phyloP scores from a whole-genome alignment of 2,888 invertebrate genomes.

The Melieria crassipennis region DNA sequence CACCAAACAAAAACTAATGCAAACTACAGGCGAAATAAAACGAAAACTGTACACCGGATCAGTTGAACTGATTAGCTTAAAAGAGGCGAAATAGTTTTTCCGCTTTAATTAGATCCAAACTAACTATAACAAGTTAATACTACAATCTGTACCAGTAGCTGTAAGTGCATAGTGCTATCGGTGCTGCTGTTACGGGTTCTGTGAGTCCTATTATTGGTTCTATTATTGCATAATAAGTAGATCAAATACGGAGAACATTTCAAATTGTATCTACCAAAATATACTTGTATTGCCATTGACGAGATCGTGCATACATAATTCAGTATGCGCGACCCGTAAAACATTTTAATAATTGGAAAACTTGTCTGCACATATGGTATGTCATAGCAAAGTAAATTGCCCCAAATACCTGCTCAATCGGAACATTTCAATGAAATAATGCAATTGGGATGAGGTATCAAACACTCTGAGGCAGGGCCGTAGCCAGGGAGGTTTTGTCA shows the following conservation, averaged over 20 bases:
- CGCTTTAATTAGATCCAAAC: slow-evolving; percentile 24
- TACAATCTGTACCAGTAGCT: too few relatives aligned
- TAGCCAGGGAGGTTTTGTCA: too few relatives aligned
- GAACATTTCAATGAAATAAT: slow-evolving; percentile 47
- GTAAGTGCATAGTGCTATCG: too few relatives aligned
- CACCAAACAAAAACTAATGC: not conserved
- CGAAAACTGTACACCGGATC: not conserved
- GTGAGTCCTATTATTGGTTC: too few relatives aligned
- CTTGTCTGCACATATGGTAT: not conserved
- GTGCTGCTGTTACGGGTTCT: too few relatives aligned
- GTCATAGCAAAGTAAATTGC: slow-evolving; percentile 23
- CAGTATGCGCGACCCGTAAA: not conserved
- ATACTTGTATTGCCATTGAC: not conserved
- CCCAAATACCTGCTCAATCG: slow-evolving; percentile 51
- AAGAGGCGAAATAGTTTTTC: not conserved
- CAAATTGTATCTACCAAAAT: not conserved
- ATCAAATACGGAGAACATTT: too few relatives aligned
- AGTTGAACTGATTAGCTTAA: not conserved
- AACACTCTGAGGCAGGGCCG: too few relatives aligned
- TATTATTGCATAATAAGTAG: too few relatives aligned
- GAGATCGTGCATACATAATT: not conserved
- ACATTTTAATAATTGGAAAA: not conserved
- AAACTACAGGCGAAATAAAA: not conserved
- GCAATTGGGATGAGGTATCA: slow-evolving; percentile 18
- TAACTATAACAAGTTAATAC: too few relatives aligned